Evolutionary conservation across 2,797 vertebrate genomes (phyloP), one percentile per base, ranked within the genome.

Genomic region (Takifugu ocellatus): DNA sequence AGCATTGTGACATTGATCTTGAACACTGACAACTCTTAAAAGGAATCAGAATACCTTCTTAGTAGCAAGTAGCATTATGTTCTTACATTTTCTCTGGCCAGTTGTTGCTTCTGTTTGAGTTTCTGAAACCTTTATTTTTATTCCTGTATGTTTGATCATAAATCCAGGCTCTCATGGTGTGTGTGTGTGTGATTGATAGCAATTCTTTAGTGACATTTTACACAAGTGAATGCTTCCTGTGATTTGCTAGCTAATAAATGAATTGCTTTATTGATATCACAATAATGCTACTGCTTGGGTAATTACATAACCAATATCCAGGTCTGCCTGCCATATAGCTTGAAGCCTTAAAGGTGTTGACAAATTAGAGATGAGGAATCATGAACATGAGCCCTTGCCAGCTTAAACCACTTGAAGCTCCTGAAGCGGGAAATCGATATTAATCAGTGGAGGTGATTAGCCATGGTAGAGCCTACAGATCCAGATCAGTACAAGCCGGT

Each of bases 391-490:
- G 17, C 21, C 8, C 29, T 36, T 55, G 54, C 61, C 61, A 46
- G 27, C 54, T 21, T 25, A 25, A 50, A 9, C 47, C 52, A 15
- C 53, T 55, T 14, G 43, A 33, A 21, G 21, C 24, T 56, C 61
- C 51, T 46, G 21, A 24, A 51, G 58, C 63, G 49, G 49, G 43
- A 59, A 56, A 72, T 71, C 66, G 59, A 51, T 68, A 74, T 47
- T 44, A 64, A 56, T 73, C 59, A n/a, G 39, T 72, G 29, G 16
- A 3, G 36, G 31, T 66, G 54, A 75, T 72, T 51, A 54, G 64
- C 49, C 27, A n/a, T 26, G 59, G 51, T 59, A 42, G 59, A 36
- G 45, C 43, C 59, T 36, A 51, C 59, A 66, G 59, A 58, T 66
- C 50, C 51, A 62, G 47, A 72, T 67, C 54, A 72, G 61, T 42